Conservation (phyloP, 1,140 invertebrate species). For the Drosophila takahashii region DNA sequence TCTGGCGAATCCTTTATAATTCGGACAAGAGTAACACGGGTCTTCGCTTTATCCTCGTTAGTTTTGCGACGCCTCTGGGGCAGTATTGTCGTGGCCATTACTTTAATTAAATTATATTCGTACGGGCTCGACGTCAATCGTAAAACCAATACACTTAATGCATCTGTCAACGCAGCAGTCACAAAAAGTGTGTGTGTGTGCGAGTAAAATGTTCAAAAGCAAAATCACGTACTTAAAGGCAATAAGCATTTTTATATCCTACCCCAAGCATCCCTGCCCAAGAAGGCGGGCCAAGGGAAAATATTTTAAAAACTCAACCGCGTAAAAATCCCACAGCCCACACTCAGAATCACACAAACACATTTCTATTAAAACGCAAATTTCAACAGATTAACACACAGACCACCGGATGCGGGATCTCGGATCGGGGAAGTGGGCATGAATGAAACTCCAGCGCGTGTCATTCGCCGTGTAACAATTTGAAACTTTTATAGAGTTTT, state of each 20-base stretch:
- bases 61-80: conserved; percentile 28
- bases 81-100: conserved; percentile 59
- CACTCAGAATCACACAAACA: conserved; percentile 21
- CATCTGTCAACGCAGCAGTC: conserved; percentile 42
- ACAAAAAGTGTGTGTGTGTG: conserved; percentile 29
- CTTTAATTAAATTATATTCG: conserved; percentile 75
- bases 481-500: conserved; percentile 73
- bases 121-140: conserved; percentile 52
- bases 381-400: conserved; percentile 78
- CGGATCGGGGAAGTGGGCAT: background rate
- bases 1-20: conserved; percentile 22
- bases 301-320: conserved; percentile 17
- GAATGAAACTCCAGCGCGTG: conserved; percentile 52
- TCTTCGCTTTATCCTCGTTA: conserved; percentile 24
- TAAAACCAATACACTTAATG: conserved; percentile 79
- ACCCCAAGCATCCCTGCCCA: background rate
- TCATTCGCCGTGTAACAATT: conserved; percentile 79
- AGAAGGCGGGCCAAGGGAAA: conserved; percentile 11
- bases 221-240: conserved; percentile 81
- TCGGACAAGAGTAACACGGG: conserved; percentile 2
- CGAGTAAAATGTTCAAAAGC: conserved; percentile 52
- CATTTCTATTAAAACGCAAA: conserved; percentile 80
- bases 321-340: conserved; percentile 9
- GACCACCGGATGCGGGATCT: conserved; percentile 15
- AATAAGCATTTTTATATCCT: conserved; percentile 76